Evolutionary conservation across 2,797 vertebrate species (phyloP), one percentile per base, ranked within the genome.

Genomic region (Psittacula derbiana): DNA sequence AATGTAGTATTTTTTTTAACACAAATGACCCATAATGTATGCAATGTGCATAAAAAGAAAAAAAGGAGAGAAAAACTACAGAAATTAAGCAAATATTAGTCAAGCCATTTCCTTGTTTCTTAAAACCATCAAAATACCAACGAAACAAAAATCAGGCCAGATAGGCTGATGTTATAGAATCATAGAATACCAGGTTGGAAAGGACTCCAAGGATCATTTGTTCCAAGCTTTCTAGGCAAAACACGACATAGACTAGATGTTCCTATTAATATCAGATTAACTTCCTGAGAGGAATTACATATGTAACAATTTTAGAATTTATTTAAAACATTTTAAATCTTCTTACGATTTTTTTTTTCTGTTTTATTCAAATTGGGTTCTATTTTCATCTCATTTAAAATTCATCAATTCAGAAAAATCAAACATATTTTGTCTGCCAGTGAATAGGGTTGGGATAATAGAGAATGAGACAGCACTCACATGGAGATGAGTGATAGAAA

Each of bases 371-470:
- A 47, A 81, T 69, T 28, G 4, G 43, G 33, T 81, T 46, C 55
- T 84, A 75, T 90, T 91, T 93, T 94, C 1, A 88, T 62, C 73
- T 78, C 38, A 52, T 88, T 79, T 72, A 84, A 88, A 86, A 90
- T 92, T 90, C 90, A 93, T 12, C 24, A 81, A 8, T 90, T 94
- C 79, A 43, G 57, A 74, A 88, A 90, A 95, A 95, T 91, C 85
- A 96, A 92, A 73, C 53, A 31, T 82, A 90, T 95, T 91, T 90
- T 95, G 66, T 94, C 73, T 94, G 61, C 14, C 65, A 83, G n/a
- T 95, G 92, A 94, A 90, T 90, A 86, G 60, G n/a, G 31, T 40
- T 27, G 62, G 65, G 76, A 93, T 92, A 93, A 82, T 33, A 83
- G 31, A 87, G 27, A n/a, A 73, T 73, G 69, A 83, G 69, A 36